Evolutionary conservation across 2,888 invertebrate species (phyloP).

Genomic region (Zygogramma bicolorata): DNA sequence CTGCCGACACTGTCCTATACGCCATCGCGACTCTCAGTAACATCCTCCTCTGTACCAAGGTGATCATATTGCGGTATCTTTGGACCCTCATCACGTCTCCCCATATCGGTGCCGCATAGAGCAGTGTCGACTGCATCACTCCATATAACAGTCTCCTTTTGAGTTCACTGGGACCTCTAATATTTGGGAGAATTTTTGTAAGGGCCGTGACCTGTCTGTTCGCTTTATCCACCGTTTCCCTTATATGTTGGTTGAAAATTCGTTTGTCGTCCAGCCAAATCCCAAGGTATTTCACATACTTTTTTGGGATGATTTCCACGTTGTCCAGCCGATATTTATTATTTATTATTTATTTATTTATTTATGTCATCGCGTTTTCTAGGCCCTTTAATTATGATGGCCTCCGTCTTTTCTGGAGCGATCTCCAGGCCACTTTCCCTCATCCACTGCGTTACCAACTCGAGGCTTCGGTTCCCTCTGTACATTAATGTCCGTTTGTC

Average conservation of each 20-base stretch:
- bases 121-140: neutral
- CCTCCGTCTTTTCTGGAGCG: neutral
- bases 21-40: too few species aligned
- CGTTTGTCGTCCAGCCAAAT: too few species aligned
- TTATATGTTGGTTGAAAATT: neutral
- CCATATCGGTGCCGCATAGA: constrained; percentile 10
- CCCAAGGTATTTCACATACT: too few species aligned
- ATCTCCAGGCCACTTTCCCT: neutral
- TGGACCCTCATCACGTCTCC: neutral
- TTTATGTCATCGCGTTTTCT: neutral
- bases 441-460: neutral
- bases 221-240: neutral
- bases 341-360: too few species aligned
- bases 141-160: too few species aligned
- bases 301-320: neutral
- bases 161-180: neutral
- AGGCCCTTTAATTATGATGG: neutral
- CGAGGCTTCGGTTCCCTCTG: neutral
- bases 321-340: neutral
- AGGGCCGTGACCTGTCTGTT: too few species aligned
- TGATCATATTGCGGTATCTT: neutral
- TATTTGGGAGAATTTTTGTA: neutral
- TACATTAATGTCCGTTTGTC: neutral
- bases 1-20: too few species aligned
- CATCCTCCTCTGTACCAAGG: neutral